Conservation (phyloP, 2,888 invertebrate species). For the Nephrotoma flavescens region DNA sequence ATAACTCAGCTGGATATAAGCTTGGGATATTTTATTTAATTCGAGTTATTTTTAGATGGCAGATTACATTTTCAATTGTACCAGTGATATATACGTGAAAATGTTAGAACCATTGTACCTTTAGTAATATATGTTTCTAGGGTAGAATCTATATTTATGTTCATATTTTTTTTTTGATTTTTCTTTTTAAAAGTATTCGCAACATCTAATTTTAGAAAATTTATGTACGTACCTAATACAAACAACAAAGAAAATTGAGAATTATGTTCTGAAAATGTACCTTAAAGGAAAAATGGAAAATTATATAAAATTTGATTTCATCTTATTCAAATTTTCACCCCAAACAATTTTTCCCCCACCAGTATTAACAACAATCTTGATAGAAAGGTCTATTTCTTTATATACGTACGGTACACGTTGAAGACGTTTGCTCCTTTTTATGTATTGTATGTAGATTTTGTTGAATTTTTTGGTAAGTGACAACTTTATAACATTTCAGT, state of each 20-base stretch:
- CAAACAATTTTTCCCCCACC: background rate
- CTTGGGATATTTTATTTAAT: background rate
- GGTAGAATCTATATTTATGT: background rate
- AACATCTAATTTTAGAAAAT: background rate
- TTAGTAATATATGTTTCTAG: background rate
- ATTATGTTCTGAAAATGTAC: background rate
- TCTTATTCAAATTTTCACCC: background rate
- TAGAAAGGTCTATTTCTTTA: background rate
- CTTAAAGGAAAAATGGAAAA: background rate
- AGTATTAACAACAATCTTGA: background rate
- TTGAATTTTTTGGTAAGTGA: background rate
- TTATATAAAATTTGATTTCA: background rate
- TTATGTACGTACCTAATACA: background rate
- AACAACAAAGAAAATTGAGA: background rate
- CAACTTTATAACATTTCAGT: background rate
- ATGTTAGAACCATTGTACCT: background rate
- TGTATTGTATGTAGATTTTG: background rate
- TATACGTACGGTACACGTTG: background rate
- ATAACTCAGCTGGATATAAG: background rate
- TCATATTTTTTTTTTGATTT: background rate
- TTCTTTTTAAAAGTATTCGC: no score
- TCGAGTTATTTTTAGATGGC: background rate
- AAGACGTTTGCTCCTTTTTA: background rate
- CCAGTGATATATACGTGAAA: background rate
- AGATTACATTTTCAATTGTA: background rate